Evolutionary conservation across 2,113 vertebrate genomes (phyloP).

Genomic region (Pycnonotus jocosus): DNA sequence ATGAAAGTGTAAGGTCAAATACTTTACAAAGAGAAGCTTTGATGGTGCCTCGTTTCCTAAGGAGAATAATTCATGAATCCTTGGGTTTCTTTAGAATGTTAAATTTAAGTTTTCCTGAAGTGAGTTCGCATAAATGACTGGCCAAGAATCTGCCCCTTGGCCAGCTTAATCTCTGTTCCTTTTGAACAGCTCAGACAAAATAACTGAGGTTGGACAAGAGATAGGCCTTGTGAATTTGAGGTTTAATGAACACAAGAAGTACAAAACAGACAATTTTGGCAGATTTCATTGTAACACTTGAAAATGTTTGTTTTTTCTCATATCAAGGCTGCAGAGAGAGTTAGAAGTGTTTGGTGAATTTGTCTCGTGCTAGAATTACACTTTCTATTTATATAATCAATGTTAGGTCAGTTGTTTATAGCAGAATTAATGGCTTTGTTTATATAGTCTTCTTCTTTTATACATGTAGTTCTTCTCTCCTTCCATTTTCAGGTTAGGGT

Average conservation of each 20-base stretch:
- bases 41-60: not conserved
- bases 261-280: constrained; percentile 57
- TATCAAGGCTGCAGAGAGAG: constrained; percentile 48
- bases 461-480: constrained; percentile 44
- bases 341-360: constrained; percentile 54
- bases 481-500: constrained; percentile 63
- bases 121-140: not conserved
- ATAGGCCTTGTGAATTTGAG: constrained; percentile 41
- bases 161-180: constrained; percentile 37
- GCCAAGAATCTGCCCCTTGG: constrained; percentile 4
- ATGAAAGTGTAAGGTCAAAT: not conserved
- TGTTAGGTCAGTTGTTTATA: constrained; percentile 61
- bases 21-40: not conserved
- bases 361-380: constrained; percentile 35
- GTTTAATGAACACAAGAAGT: constrained; percentile 60
- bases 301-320: constrained; percentile 64
- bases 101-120: not conserved
- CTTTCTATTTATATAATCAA: constrained; percentile 46
- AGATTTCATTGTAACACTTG: constrained; percentile 62
- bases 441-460: constrained; percentile 52
- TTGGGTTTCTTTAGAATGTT: constrained; percentile 6
- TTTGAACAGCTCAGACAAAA: constrained; percentile 37
- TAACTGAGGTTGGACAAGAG: constrained; percentile 64
- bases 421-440: constrained; percentile 58
- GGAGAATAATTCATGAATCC: not conserved